These are phyloP conservation scores for Oconnorella tubifera DNA, from an alignment of 2,888 invertebrate genomes.

Conservation along the genomic window DNA sequence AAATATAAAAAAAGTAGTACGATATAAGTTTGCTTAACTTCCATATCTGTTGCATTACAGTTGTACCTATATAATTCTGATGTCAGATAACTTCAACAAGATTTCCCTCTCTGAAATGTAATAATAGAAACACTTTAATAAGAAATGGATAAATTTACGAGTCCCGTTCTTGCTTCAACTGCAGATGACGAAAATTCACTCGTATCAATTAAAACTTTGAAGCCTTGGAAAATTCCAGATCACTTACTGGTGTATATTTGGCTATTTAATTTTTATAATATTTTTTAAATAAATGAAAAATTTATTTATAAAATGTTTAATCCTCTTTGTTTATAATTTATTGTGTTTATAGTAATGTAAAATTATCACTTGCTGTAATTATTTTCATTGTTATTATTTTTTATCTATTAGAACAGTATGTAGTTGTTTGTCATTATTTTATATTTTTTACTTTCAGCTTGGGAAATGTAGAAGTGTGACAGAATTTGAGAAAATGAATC, in stretches of 20 bases:
- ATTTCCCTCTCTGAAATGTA: no score
- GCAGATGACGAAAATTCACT: constrained; percentile 2
- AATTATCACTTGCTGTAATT: background rate
- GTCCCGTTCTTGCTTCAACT: background rate
- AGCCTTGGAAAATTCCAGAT: constrained; percentile 18
- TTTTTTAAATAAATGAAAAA: background rate
- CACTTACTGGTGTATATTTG: background rate
- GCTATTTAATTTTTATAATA: background rate
- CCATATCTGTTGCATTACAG: no score
- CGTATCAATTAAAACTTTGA: constrained; percentile 8
- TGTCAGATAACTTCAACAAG: no score
- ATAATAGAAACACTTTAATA: no score
- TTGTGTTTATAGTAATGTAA: background rate
- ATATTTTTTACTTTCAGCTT: constrained; percentile 37
- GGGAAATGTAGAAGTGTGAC: constrained; percentile 79
- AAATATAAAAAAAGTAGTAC: no score
- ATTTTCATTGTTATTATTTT: background rate
- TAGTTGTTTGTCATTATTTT: background rate
- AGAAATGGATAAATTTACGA: constrained; percentile 7
- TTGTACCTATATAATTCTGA: no score
- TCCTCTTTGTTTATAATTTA: background rate
- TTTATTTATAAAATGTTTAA: background rate
- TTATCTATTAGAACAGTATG: background rate
- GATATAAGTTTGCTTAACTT: no score
- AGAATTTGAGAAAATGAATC: constrained; percentile 93